Percentiles rank a stretch among this genome's conserved stretches.
phyloP scores from a whole-genome alignment of 2,888 invertebrate species.

The Eutolmus rufibarbis region DNA sequence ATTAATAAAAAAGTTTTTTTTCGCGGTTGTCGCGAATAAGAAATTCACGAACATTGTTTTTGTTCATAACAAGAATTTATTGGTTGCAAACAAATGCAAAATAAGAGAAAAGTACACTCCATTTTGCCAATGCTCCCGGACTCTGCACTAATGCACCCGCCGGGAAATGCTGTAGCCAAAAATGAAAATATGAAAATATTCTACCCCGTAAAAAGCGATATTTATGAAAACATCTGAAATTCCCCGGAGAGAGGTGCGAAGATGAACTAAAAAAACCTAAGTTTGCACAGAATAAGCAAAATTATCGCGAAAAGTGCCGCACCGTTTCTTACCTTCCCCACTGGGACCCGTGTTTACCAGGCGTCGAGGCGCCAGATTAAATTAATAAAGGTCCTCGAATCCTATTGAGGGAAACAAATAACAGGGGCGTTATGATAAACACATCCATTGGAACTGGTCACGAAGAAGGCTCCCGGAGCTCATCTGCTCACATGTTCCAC shows the following conservation, averaged over 20 bases:
- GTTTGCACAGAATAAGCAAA: not conserved
- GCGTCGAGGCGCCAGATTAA: not conserved
- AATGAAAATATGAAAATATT: not conserved
- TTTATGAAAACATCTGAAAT: not conserved
- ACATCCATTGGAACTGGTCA: not conserved
- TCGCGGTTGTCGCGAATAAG: not conserved
- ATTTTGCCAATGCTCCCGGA: not conserved
- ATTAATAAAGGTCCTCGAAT: not conserved
- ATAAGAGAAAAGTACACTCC: not conserved
- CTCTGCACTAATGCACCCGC: not conserved
- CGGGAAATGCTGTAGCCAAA: not conserved
- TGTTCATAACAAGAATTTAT: slow-evolving; percentile 6
- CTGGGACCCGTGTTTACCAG: not conserved
- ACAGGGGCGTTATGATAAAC: not conserved
- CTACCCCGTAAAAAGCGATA: not conserved
- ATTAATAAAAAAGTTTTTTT: slow-evolving; percentile 22
- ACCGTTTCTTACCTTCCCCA: not conserved
- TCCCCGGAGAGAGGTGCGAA: not conserved
- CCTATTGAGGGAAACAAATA: not conserved
- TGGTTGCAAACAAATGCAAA: slow-evolving; percentile 3
- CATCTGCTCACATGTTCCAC: not conserved
- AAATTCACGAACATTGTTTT: not conserved
- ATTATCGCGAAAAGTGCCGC: not conserved
- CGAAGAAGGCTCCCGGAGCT: not conserved
- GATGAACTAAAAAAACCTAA: not conserved